phyloP scores from a whole-genome alignment of 2,113 vertebrate genomes.

The Lonchura striata region DNA sequence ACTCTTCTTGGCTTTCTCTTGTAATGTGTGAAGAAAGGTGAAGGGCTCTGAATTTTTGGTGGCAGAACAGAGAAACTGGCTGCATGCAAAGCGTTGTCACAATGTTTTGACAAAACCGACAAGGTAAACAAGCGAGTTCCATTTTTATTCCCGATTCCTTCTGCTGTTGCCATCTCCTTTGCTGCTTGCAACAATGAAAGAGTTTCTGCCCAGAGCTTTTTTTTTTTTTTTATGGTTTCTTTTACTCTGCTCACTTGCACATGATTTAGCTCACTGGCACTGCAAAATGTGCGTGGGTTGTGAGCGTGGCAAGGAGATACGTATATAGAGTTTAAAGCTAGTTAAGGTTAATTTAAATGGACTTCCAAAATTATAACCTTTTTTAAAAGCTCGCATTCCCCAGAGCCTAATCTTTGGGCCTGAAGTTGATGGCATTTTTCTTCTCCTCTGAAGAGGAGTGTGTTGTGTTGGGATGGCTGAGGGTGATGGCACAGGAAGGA shows the following conservation, averaged over 20 bases:
- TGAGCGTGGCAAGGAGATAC: conserved; percentile 8
- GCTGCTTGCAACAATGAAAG: conserved; percentile 35
- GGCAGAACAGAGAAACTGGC: not conserved
- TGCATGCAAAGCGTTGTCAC: not conserved
- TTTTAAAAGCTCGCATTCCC: not conserved
- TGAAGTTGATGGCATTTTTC: not conserved
- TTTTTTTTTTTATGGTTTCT: conserved; percentile 23
- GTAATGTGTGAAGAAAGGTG: not conserved
- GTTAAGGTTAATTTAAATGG: conserved; percentile 8
- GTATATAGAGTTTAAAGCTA: not conserved
- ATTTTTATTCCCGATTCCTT: conserved; percentile 46
- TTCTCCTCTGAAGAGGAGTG: not conserved
- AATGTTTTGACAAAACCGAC: conserved; percentile 48
- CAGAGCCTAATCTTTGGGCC: not conserved
- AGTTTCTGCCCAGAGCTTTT: conserved; percentile 43
- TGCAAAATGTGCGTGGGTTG: not conserved
- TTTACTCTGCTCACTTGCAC: conserved; percentile 12
- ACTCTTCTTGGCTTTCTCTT: not conserved
- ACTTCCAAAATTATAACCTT: not conserved
- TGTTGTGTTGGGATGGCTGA: not conserved
- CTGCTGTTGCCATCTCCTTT: conserved; percentile 35
- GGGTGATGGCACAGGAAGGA: not conserved
- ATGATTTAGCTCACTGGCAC: conserved; percentile 7
- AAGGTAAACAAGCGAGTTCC: conserved; percentile 54
- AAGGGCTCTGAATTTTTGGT: conserved; percentile 21